These are phyloP conservation scores for Bufo bufo DNA, from an alignment of 2,113 vertebrate species.

Conservation along the genomic window DNA sequence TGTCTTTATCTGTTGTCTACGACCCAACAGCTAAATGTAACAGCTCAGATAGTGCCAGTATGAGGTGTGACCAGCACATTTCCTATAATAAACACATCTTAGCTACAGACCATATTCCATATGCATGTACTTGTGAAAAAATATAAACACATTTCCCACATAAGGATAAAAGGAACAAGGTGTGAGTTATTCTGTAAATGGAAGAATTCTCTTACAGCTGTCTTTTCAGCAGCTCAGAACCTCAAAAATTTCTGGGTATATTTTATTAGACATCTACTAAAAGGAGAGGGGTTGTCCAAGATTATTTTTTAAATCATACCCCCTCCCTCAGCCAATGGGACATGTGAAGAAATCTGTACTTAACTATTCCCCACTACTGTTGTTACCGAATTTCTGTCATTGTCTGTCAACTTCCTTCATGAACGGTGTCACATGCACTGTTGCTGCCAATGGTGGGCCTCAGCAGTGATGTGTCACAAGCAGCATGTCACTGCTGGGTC, in stretches of 20 bases:
- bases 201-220: background rate
- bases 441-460: too few relatives aligned
- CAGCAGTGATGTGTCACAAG: too few relatives aligned
- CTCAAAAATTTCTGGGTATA: background rate
- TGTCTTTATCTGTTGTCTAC: too few relatives aligned
- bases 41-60: background rate
- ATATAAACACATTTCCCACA: background rate
- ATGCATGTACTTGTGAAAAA: background rate
- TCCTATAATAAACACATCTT: background rate
- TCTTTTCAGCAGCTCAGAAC: background rate
- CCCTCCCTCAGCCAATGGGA: too few relatives aligned
- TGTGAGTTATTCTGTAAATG: background rate
- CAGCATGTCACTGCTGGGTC: too few relatives aligned
- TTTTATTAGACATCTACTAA: background rate
- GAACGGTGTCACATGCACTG: too few relatives aligned
- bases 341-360: too few relatives aligned
- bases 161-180: background rate
- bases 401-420: too few relatives aligned
- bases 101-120: background rate
- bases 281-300: background rate
- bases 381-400: too few relatives aligned
- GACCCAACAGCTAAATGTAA: background rate
- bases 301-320: too few relatives aligned
- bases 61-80: background rate
- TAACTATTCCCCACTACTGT: too few relatives aligned